Conservation (phyloP, 2,888 invertebrate genomes). For the Eulithis prunata region DNA sequence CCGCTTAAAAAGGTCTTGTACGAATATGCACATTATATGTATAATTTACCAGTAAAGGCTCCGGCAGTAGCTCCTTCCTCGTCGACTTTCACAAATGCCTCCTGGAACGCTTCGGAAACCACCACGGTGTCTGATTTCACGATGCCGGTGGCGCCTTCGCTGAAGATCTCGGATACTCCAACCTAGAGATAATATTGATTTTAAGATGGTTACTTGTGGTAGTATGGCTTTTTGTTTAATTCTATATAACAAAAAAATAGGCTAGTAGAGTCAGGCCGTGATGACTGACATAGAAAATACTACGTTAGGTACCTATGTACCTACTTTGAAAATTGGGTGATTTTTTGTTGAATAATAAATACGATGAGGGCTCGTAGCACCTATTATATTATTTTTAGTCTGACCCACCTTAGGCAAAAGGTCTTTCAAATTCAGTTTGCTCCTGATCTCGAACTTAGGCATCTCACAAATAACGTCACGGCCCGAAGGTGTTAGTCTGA, state of each 20-base stretch:
- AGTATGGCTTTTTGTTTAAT: too few relatives aligned
- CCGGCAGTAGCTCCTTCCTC: conserved; percentile 93
- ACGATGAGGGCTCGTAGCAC: too few relatives aligned
- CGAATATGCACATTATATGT: neutral
- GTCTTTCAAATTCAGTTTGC: conserved; percentile 52
- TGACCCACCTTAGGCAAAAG: conserved; percentile 60
- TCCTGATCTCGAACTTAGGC: conserved; percentile 63
- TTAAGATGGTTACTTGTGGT: too few relatives aligned
- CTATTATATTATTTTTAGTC: neutral
- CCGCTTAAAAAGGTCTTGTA: too few relatives aligned
- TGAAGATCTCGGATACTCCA: conserved; percentile 57
- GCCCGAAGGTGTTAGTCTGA: conserved; percentile 46
- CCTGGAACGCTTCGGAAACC: conserved; percentile 88
- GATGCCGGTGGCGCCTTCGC: conserved; percentile 49
- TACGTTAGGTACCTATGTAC: too few relatives aligned
- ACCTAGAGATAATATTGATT: conserved; percentile 41
- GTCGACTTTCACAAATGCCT: conserved; percentile 91
- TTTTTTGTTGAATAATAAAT: too few relatives aligned
- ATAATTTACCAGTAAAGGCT: conserved; percentile 86
- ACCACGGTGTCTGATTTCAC: conserved; percentile 48
- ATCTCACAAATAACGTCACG: conserved; percentile 51
- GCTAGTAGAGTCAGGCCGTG: too few relatives aligned
- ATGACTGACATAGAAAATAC: too few relatives aligned
- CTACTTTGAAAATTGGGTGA: too few relatives aligned
- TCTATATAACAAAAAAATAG: too few relatives aligned